These are phyloP conservation scores for Oreohelix idahoensis DNA, from an alignment of 1,140 invertebrate genomes.

Conservation along the genomic window DNA sequence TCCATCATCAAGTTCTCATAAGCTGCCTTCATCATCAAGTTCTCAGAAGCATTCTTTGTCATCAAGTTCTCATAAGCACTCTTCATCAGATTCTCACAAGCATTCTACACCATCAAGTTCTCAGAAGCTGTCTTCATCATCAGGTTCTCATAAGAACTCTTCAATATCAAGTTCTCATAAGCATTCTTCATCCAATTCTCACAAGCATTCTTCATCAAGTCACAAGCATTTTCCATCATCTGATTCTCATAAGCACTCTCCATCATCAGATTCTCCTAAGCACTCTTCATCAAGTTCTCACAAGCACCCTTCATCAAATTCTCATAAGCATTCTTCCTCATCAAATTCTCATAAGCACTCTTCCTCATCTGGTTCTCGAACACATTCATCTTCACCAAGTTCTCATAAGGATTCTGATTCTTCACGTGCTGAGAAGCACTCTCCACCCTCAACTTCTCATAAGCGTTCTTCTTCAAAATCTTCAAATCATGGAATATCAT, in stretches of 20 bases:
- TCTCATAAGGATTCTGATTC: background rate
- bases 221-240: background rate
- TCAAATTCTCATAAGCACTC: background rate
- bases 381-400: conserved; percentile 13
- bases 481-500: too few species aligned
- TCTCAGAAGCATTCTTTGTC: background rate
- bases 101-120: background rate
- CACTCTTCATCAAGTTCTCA: background rate
- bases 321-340: background rate
- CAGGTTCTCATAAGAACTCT: background rate
- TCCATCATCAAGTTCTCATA: background rate
- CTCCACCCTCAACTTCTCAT: background rate
- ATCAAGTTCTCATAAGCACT: background rate
- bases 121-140: background rate
- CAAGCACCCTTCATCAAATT: background rate
- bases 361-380: background rate
- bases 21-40: background rate
- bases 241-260: background rate
- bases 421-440: background rate
- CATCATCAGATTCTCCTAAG: background rate
- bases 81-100: background rate
- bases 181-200: conserved; percentile 18
- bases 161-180: conserved; percentile 13
- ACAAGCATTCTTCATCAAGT: background rate
- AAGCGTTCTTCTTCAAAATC: background rate